Evolutionary conservation across 2,797 vertebrate genomes (phyloP).

Genomic region (Molothrus ater): DNA sequence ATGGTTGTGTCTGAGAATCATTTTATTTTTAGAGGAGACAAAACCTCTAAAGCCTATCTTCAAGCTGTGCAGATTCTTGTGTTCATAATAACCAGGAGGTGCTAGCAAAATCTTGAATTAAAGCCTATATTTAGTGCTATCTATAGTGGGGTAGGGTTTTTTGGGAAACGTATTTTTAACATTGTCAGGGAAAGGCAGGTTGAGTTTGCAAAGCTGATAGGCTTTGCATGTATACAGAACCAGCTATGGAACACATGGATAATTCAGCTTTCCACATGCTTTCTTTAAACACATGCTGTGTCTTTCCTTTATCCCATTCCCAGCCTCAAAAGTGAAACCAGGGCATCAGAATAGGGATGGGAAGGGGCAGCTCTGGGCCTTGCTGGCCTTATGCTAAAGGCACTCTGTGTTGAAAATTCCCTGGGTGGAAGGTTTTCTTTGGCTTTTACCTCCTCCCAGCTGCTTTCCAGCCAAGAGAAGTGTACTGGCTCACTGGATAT

Average conservation of each 20-base stretch:
- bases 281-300: neutral
- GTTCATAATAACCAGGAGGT: constrained; percentile 26
- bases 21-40: constrained; percentile 42
- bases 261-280: neutral
- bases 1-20: constrained; percentile 31
- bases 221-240: neutral
- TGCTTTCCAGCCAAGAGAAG: neutral
- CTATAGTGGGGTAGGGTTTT: neutral
- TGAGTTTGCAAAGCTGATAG: neutral
- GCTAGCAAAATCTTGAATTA: constrained; percentile 43
- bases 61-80: constrained; percentile 23
- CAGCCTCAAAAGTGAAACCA: neutral
- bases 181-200: neutral
- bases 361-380: neutral
- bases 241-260: neutral
- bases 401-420: neutral
- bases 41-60: constrained; percentile 5
- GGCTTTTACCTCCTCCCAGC: neutral
- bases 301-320: neutral
- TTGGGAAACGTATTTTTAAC: neutral
- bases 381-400: neutral
- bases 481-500: neutral
- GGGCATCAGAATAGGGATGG: neutral
- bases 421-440: neutral
- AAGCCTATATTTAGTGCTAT: neutral